These are phyloP conservation scores for Xiphophorus maculatus DNA, from an alignment of 2,113 vertebrate species.

Conservation along the genomic window DNA sequence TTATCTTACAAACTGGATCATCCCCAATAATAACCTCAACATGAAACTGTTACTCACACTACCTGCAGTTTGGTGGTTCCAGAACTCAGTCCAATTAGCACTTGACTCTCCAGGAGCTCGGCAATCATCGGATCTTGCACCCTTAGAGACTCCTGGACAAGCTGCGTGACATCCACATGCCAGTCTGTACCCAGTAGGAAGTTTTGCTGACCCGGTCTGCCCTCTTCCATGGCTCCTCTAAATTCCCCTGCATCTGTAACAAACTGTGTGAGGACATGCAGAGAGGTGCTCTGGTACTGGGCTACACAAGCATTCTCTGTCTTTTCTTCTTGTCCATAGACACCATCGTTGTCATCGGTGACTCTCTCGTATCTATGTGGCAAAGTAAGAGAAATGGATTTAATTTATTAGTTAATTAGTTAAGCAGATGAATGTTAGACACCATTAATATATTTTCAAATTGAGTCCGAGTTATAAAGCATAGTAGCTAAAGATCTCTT, in stretches of 20 bases:
- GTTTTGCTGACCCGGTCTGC: constrained; percentile 78
- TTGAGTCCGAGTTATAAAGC: constrained; percentile 3
- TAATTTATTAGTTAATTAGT: not conserved
- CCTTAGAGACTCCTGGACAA: constrained; percentile 88
- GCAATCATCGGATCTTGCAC: constrained; percentile 86
- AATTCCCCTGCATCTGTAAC: constrained; percentile 78
- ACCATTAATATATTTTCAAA: not conserved
- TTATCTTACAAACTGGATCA: not conserved
- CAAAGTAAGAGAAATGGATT: not conserved
- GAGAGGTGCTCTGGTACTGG: constrained; percentile 91
- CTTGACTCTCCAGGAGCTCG: constrained; percentile 81
- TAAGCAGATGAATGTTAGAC: not conserved
- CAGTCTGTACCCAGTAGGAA: constrained; percentile 88
- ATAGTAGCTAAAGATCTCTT: not conserved
- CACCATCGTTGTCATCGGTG: constrained; percentile 84
- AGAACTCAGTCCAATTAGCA: constrained; percentile 84
- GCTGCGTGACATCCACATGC: constrained; percentile 92
- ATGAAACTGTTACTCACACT: not conserved
- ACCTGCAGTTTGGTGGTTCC: constrained; percentile 95
- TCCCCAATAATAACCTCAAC: not conserved
- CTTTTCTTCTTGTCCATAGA: constrained; percentile 76
- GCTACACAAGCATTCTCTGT: constrained; percentile 83
- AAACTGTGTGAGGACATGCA: constrained; percentile 92
- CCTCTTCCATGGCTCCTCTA: constrained; percentile 59
- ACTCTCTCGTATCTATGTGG: constrained; percentile 68